Evolutionary conservation across 2,888 invertebrate genomes (phyloP), one percentile per base, ranked within the genome.

Genomic region (Leucophenga maculata): DNA sequence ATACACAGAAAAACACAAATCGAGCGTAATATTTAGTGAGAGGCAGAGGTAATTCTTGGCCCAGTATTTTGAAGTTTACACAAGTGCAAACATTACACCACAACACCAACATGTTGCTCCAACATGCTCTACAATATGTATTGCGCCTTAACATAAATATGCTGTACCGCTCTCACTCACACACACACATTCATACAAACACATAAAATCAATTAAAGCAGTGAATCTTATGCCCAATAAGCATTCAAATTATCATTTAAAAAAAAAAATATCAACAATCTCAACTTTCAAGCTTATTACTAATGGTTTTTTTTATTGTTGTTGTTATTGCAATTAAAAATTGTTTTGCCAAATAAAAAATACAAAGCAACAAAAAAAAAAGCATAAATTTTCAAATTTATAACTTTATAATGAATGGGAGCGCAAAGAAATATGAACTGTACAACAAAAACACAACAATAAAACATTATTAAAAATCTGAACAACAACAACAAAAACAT

Each of bases 281-380:
- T 39, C 39, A 39, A 6, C 39, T 39, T 39, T 39, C 8, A 39
- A 39, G 39, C 39, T 39, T 39, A 26, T 39, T 39, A 39, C 11
- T 11, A 39, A 39, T 39, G 11, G 11, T 39, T 39, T 39, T 39
- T 32, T 8, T 39, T 39, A 11, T 60, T 52, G 32, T 60, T 55
- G 59, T 50, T 64, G 9, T 22, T n/a, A n/a, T n/a, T 60, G n/a
- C 18, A 39, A 39, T 62, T 48, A 65, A n/a, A 62, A 31, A 39
- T 11, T 39, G 3, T 39, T 60, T 16, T 44, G 44, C 14, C 9
- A 62, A 39, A 62, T 16, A 39, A 18, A n/a, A n/a, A n/a, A n/a
- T n/a, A n/a, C n/a, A n/a, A n/a, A n/a, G n/a, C n/a, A 20, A 16
- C 26, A 26, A 60, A 11, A 39, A 60, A 39, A 39, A 39, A 39